Evolutionary conservation across 2,888 invertebrate species (phyloP), one percentile per base, ranked within the genome.

Genomic region (Phoronis australis): DNA sequence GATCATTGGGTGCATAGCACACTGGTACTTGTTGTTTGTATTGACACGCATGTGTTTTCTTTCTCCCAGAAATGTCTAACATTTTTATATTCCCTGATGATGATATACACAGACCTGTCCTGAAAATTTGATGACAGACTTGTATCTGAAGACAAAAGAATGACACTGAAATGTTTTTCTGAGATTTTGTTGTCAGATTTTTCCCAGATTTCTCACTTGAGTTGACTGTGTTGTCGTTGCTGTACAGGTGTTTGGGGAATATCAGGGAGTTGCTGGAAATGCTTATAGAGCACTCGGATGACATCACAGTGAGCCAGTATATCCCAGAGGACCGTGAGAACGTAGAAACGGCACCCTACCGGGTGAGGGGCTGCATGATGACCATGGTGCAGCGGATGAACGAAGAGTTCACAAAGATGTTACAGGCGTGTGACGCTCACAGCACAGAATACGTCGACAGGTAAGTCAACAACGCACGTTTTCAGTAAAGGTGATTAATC

Each of bases 371-470:
- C 0, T 97, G 96, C 69, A 84, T 94, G 1, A 79, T 99, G 45
- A 93, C 97, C 0, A 86, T 94, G 3, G 85, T 97, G 0, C 97
- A 99, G 74, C 83, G 95, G 49, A 82, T 99, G 57, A 97, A 97
- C 72, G 96, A 96, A 71, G 99, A 99, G 76, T 96, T 96, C 71
- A 92, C 87, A 0, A 99, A 99, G 76, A 83, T 99, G 61, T 80
- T 99, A 43, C 99, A 99, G 75, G 94, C 94, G 73, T 93, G 94
- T 68, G 96, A 97, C 62, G 95, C 96, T 42, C 96, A 96, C 77
- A 92, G 92, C 50, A 95, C 95, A 66, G 95, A 97, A 78, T 97
- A 96, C 73, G 94, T 97, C 0, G 92, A 93, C 67, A 83, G 87
- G 85, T 85, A 61, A 47, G 63, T 55, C 6, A 4, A 24, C 12